Base-by-base conservation (phyloP, 1,140 invertebrate genomes). In the Halyomorpha halys region DNA sequence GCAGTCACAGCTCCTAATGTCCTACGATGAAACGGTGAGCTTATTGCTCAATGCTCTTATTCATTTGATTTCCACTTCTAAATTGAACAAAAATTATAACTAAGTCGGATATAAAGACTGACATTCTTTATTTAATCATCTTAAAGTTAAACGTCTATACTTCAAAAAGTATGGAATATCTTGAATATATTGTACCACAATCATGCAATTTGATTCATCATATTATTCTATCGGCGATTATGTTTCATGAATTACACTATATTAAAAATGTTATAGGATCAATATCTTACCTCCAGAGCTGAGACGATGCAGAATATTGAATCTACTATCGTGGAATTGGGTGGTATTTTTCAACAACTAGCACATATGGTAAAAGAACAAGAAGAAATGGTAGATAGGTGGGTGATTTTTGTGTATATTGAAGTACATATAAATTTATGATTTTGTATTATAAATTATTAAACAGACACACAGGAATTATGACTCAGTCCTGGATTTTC, bases 291-390 rank as follows among this genome's bases (percentile, higher is more conserved):
- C 72, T 90, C 88, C 73, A 80, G 97, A 70, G 93, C 93, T 44
- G 93, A 97, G 73, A 95, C 95, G 0, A 98, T 99, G 94, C 93
- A 98, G 75, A 97, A 92, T 74, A 98, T 99, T 72, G 97, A 99
- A 77, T 93, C 91, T 14, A 99, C 96, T 30, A 99, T 99, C 72
- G 93, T 98, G 16, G 97, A 99, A 78, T 77, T 99, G n/a, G 96
- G 97, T 8, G 91, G 90, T 49, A 99, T 99, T 73, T 99, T 99
- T 74, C 90, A 93, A 73, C 96, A 99, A 74, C 78, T 99, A 68
- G 95, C 97, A 19, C 89, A 92, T 72, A 97, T 99, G 93, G 95
- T 99, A 23, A 96, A 98, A 74, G 97, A 99, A 77, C 97, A 99
- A 77, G 95, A 97, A 76, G 97, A 99, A 81, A 91, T 96, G 77